phyloP scores from a whole-genome alignment of 2,113 vertebrate species.

The Aspidoscelis tigris region DNA sequence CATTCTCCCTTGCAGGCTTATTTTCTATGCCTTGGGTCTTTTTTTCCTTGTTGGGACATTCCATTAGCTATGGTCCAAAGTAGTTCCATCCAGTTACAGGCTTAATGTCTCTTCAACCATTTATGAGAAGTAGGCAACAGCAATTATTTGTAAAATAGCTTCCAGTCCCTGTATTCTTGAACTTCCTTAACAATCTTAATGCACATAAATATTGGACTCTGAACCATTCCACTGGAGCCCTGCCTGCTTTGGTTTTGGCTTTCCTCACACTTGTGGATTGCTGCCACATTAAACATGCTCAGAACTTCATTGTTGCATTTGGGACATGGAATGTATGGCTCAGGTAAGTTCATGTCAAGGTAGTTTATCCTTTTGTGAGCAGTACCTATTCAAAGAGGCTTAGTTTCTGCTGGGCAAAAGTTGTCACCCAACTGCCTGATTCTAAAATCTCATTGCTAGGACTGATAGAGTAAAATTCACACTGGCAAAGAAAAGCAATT shows the following conservation, averaged over 20 bases:
- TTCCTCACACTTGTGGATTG: conserved; percentile 57
- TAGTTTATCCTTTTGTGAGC: conserved; percentile 40
- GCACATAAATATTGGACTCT: conserved; percentile 52
- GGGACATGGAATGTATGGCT: conserved; percentile 74
- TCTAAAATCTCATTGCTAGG: conserved; percentile 28
- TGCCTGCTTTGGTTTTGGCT: conserved; percentile 70
- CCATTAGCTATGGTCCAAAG: not conserved
- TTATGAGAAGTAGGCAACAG: not conserved
- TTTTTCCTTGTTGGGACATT: not conserved
- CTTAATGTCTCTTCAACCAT: not conserved
- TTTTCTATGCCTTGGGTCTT: not conserved
- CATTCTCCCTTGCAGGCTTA: not conserved
- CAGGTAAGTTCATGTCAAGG: conserved; percentile 50
- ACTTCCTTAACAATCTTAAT: conserved; percentile 74
- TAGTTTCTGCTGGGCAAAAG: conserved; percentile 34
- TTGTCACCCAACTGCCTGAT: conserved; percentile 9
- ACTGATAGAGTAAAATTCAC: not conserved
- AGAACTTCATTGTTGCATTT: conserved; percentile 57
- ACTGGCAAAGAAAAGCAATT: conserved; percentile 4
- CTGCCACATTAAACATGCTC: conserved; percentile 59
- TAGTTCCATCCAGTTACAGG: not conserved
- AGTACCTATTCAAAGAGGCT: conserved; percentile 14
- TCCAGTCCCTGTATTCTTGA: conserved; percentile 19
- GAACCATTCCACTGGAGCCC: conserved; percentile 67
- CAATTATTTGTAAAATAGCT: not conserved